These are phyloP conservation scores for Lateolabrax maculatus DNA, from an alignment of 2,797 vertebrate genomes.

Conservation along the genomic window DNA sequence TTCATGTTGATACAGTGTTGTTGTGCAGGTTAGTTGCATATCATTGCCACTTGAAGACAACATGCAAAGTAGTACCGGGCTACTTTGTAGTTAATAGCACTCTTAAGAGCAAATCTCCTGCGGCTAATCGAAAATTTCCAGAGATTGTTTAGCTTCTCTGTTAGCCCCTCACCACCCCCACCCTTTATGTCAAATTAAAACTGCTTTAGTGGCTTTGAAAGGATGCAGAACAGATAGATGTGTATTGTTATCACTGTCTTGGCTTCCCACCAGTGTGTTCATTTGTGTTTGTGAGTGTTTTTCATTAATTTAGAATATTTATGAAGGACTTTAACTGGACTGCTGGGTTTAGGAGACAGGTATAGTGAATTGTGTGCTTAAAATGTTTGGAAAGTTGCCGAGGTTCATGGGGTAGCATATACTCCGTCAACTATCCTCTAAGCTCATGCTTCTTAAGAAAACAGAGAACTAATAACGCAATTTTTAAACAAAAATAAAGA, in stretches of 20 bases:
- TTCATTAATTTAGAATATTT: neutral
- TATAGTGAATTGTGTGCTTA: neutral
- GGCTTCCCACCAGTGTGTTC: neutral
- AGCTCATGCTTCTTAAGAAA: too few species aligned
- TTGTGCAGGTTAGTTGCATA: neutral
- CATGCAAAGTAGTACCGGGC: constrained; percentile 10
- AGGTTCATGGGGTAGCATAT: neutral
- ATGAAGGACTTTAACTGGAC: neutral
- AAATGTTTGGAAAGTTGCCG: constrained; percentile 18
- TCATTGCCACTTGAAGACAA: constrained; percentile 17
- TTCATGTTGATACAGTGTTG: neutral
- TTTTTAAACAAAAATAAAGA: neutral
- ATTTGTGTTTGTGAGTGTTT: neutral
- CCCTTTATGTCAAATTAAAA: neutral
- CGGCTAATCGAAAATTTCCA: neutral
- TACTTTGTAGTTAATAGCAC: neutral
- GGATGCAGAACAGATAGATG: neutral
- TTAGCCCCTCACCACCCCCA: neutral
- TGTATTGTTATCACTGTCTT: neutral
- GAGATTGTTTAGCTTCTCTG: neutral
- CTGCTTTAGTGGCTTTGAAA: neutral
- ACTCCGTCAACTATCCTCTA: neutral
- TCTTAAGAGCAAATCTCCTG: neutral
- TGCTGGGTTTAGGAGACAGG: too few species aligned
- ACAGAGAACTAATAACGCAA: neutral